These are phyloP conservation scores for Neelides sp. DNA, from an alignment of 1,140 invertebrate genomes.

Conservation along the genomic window DNA sequence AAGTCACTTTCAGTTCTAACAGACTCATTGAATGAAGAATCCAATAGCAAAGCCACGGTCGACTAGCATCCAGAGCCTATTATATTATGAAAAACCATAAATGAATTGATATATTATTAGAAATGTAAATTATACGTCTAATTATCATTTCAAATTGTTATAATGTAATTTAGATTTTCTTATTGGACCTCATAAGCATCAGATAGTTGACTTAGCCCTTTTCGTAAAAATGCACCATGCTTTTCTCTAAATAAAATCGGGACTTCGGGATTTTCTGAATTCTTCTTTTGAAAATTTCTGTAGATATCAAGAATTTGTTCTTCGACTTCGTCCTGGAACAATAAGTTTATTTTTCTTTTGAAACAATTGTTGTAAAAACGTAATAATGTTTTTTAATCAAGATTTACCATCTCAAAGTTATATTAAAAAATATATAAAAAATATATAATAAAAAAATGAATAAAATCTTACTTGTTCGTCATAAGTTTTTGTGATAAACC, in stretches of 20 bases:
- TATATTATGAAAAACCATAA: no score
- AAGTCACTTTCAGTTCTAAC: constrained; percentile 55
- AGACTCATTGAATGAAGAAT: constrained; percentile 78
- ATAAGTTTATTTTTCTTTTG: no score
- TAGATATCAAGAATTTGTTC: constrained; percentile 17
- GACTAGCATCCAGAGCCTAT: constrained; percentile 82
- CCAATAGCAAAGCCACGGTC: constrained; percentile 93
- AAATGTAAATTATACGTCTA: constrained; percentile 8
- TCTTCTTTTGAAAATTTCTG: constrained; percentile 1
- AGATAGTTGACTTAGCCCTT: constrained; percentile 13
- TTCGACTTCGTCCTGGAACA: constrained; percentile 9
- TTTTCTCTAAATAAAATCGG: constrained; percentile 49
- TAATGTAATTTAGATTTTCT: constrained; percentile 11
- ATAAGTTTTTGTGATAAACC: no score
- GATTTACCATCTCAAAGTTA: no score
- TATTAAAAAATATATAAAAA: no score
- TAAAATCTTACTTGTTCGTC: no score
- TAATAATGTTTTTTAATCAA: no score
- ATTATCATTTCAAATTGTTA: constrained; percentile 14
- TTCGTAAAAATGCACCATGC: constrained; percentile 46
- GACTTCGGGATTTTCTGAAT: constrained; percentile 37
- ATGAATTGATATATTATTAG: constrained; percentile 26
- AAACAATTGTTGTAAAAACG: no score
- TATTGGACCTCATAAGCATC: constrained; percentile 18
- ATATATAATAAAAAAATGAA: no score